Conservation (phyloP, 2,797 vertebrate genomes). For the Columba guinea region DNA sequence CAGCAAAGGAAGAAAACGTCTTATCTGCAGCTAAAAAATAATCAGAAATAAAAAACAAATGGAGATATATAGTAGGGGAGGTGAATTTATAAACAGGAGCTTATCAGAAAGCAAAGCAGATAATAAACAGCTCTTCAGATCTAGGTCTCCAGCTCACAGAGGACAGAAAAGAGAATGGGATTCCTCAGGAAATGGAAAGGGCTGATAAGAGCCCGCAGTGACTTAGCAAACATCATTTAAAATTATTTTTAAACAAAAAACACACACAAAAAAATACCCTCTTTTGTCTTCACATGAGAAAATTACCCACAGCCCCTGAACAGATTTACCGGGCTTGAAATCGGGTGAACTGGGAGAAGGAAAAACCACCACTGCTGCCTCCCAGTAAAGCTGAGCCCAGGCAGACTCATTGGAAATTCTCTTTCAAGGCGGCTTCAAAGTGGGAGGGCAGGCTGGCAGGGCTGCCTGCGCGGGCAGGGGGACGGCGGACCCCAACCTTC, state of each 20-base stretch:
- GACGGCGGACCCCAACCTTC: background rate
- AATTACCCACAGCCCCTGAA: background rate
- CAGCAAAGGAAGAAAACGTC: background rate
- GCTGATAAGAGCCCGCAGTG: constrained; percentile 21
- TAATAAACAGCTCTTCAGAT: constrained; percentile 56
- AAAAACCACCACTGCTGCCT: background rate
- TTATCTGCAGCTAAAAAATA: background rate
- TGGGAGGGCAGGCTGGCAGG: background rate
- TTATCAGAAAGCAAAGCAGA: constrained; percentile 55
- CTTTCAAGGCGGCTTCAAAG: background rate
- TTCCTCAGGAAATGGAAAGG: constrained; percentile 49
- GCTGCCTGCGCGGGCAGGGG: background rate
- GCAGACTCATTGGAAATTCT: background rate
- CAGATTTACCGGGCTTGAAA: background rate
- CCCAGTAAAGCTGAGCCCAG: background rate
- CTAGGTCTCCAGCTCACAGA: background rate
- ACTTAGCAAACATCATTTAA: constrained; percentile 21
- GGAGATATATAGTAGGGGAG: constrained; percentile 9
- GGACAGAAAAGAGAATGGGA: constrained; percentile 24
- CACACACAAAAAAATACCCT: background rate
- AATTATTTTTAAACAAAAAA: background rate
- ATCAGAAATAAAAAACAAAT: background rate
- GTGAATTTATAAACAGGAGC: constrained; percentile 47
- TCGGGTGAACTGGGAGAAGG: background rate
- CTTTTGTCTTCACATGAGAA: background rate